phyloP scores from a whole-genome alignment of 2,113 vertebrate species.

The Barbus barbus region DNA sequence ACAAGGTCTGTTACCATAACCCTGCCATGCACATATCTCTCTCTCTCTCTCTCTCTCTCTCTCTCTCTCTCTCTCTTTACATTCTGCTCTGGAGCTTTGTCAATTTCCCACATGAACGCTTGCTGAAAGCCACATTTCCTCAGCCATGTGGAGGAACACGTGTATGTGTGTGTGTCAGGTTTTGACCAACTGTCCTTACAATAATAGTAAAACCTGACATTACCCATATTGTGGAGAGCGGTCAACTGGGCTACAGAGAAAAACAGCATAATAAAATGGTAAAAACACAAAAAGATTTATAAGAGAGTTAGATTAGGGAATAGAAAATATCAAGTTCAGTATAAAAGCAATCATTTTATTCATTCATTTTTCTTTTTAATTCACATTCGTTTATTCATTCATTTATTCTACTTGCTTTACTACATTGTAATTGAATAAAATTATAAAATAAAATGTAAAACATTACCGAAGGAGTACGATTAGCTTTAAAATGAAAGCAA shows the following conservation, averaged over 20 bases:
- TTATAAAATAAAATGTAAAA: too few relatives aligned
- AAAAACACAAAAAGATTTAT: background rate
- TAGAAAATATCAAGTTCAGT: background rate
- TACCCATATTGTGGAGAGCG: background rate
- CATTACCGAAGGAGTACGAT: too few relatives aligned
- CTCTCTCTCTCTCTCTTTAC: conserved; percentile 21
- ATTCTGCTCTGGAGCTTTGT: conserved; percentile 30
- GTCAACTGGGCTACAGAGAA: background rate
- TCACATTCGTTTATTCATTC: too few relatives aligned
- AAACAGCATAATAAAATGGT: background rate
- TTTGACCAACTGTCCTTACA: background rate
- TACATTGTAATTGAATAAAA: too few relatives aligned
- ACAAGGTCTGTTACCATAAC: conserved; percentile 6
- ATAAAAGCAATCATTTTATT: background rate
- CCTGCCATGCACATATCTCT: conserved; percentile 4
- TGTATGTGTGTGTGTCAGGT: background rate
- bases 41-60: conserved; percentile 32
- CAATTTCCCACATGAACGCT: conserved; percentile 44
- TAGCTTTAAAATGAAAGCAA: background rate
- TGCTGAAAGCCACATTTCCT: conserved; percentile 23
- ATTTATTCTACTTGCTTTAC: too few relatives aligned
- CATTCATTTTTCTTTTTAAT: too few relatives aligned
- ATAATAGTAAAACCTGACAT: background rate
- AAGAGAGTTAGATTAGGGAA: background rate
- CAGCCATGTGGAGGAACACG: background rate